A percentile compares a stretch with the other conserved stretches of the same genome.
Evolutionary conservation across 2,888 invertebrate genomes (phyloP).

Genomic region (Drosophila siamana): DNA sequence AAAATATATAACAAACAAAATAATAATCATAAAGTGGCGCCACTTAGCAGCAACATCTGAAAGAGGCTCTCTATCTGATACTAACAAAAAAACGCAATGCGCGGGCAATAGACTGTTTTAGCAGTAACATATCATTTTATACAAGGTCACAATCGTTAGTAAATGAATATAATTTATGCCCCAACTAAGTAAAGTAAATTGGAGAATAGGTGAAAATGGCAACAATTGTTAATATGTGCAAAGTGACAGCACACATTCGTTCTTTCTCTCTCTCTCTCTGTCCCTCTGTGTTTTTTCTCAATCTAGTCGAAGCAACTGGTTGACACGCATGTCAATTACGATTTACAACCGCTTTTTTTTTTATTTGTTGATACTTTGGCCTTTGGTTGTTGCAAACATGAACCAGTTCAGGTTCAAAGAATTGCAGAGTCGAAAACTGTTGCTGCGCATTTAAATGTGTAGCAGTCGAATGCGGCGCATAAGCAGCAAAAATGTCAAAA

Average conservation of each 20-base stretch:
- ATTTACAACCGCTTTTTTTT: slow-evolving; percentile 19
- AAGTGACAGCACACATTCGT: neutral
- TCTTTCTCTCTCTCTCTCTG: neutral
- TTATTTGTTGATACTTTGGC: neutral
- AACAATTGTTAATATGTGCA: slow-evolving; percentile 3
- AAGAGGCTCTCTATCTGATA: slow-evolving; percentile 2
- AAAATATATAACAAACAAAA: neutral
- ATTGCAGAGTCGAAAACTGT: slow-evolving; percentile 2
- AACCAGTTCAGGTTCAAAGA: slow-evolving; percentile 28
- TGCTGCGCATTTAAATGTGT: slow-evolving; percentile 44
- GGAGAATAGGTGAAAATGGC: slow-evolving; percentile 10
- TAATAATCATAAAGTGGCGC: slow-evolving; percentile 37
- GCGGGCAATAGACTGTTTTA: slow-evolving; percentile 15
- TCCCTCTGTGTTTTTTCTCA: neutral
- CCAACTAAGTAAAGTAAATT: slow-evolving; percentile 18
- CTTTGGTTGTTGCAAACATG: slow-evolving; percentile 21
- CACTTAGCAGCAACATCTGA: slow-evolving; percentile 41
- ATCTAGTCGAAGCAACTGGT: slow-evolving; percentile 33
- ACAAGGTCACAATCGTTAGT: slow-evolving; percentile 40
- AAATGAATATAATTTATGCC: slow-evolving; percentile 40
- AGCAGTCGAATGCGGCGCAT: slow-evolving; percentile 21
- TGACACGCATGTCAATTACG: slow-evolving; percentile 25
- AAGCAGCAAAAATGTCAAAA: slow-evolving; percentile 18
- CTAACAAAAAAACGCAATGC: neutral
- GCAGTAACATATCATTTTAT: slow-evolving; percentile 13